Evolutionary conservation across 2,888 invertebrate genomes (phyloP), one percentile per base, ranked within the genome.

Genomic region (Tetrapedia diversipes): DNA sequence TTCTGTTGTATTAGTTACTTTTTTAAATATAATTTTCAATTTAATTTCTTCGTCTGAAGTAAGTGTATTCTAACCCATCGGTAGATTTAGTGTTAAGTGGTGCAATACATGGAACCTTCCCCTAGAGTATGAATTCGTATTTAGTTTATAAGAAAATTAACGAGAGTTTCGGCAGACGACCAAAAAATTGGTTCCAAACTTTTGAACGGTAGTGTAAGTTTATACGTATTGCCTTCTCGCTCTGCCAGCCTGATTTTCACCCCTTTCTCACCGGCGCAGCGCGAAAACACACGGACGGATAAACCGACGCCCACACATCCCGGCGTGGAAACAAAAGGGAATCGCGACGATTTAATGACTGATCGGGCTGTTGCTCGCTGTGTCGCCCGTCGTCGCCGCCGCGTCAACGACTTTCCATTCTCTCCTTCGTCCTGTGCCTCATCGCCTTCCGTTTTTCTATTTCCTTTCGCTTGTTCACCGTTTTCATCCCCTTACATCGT

Each of bases 331-430:
- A 90, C 89, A 90, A 90, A 89, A 90, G 89, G 84, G 83, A 88
- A 90, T 90, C 89, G 90, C 87, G 88, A 89, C 88, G 89, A 89
- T 90, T 90, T 90, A 90, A 90, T 90, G 90, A 90, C 89, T 90
- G 90, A 90, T 90, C 89, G 90, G 84, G 86, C 84, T 85, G 86
- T 88, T 88, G 86, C 88, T 87, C 85, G 81, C 80, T 37, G 37
- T 79, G 83, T 80, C 73, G 84, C 1, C 77, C 77, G 73, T 80
- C 71, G 77, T 67, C 79, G 65, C 61, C 66, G 53, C 51, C 43
- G 74, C 45, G 60, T 84, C 49, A 64, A 84, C 71, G 66, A 67
- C 64, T 51, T 77, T 69, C 76, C 75, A 59, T 51, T 67, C 68
- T 41, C 60, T 65, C 19, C 64, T 57, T 65, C 56, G 4, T 41